These are phyloP conservation scores for Xanthorhoe designata DNA, from an alignment of 2,888 invertebrate genomes.

Conservation along the genomic window DNA sequence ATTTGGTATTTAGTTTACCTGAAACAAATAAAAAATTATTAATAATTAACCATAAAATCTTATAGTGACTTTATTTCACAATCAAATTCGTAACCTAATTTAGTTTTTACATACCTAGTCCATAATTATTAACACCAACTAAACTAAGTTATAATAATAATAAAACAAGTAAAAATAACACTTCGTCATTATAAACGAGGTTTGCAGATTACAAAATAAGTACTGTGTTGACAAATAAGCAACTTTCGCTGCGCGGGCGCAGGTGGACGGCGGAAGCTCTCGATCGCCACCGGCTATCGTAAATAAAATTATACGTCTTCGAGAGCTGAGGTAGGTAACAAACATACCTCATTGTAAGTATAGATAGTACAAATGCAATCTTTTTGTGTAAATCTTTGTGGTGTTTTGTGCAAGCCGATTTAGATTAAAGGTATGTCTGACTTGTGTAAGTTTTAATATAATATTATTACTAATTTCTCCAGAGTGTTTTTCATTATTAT, in stretches of 20 bases:
- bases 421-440: neutral
- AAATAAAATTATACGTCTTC: conserved; percentile 56
- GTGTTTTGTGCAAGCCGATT: neutral
- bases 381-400: neutral
- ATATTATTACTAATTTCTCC: too few relatives aligned
- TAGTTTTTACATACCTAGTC: too few relatives aligned
- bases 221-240: conserved; percentile 71
- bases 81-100: too few relatives aligned
- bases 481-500: too few relatives aligned
- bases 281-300: conserved; percentile 54
- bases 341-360: neutral
- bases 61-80: neutral
- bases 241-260: conserved; percentile 73
- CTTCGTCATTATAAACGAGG: conserved; percentile 36
- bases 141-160: neutral
- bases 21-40: conserved; percentile 44
- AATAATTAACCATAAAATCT: neutral
- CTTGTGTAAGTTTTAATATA: too few relatives aligned
- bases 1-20: conserved; percentile 45
- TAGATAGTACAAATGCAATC: neutral
- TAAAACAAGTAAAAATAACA: conserved; percentile 33
- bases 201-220: conserved; percentile 43
- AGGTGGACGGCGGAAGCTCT: conserved; percentile 58
- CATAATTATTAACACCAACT: too few relatives aligned
- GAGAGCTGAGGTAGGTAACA: conserved; percentile 30